A percentile compares a stretch with the other conserved stretches of the same genome.
Evolutionary conservation across 2,888 invertebrate genomes (phyloP).

Genomic region (Drepana falcataria): DNA sequence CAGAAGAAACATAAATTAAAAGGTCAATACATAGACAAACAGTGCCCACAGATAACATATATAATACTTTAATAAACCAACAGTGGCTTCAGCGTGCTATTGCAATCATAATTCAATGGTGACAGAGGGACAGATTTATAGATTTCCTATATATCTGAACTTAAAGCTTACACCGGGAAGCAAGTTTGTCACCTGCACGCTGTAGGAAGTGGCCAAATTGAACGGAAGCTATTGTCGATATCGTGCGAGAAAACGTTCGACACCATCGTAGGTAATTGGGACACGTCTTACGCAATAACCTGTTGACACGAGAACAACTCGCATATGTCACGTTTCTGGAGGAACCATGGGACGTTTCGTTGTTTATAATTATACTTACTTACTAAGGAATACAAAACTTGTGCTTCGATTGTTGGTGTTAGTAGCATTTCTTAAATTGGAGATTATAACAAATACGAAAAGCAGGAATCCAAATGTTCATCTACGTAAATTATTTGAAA

Average conservation of each 20-base stretch:
- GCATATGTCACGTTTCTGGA: slow-evolving; percentile 38
- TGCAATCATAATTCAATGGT: no score
- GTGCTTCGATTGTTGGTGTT: no score
- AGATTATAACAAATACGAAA: no score
- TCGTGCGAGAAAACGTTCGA: slow-evolving; percentile 35
- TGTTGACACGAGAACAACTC: slow-evolving; percentile 23
- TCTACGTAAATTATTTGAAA: no score
- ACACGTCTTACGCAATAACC: slow-evolving; percentile 32
- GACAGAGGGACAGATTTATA: no score
- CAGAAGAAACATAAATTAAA: background rate
- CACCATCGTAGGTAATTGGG: slow-evolving; percentile 23
- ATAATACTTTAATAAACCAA: no score
- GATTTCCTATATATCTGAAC: slow-evolving; percentile 28
- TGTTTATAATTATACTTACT: no score
- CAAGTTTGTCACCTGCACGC: background rate
- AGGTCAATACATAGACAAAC: slow-evolving; percentile 15
- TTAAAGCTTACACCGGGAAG: slow-evolving; percentile 8
- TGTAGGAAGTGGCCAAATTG: slow-evolving; percentile 43
- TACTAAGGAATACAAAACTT: no score
- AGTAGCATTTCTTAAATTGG: no score
- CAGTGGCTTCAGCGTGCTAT: no score
- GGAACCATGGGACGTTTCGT: slow-evolving; percentile 1
- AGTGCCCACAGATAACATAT: slow-evolving; percentile 26
- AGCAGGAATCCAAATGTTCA: no score
- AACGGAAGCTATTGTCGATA: slow-evolving; percentile 51